Evolutionary conservation across 2,888 invertebrate species (phyloP), one percentile per base, ranked within the genome.

Genomic region (Drosophila mettleri): DNA sequence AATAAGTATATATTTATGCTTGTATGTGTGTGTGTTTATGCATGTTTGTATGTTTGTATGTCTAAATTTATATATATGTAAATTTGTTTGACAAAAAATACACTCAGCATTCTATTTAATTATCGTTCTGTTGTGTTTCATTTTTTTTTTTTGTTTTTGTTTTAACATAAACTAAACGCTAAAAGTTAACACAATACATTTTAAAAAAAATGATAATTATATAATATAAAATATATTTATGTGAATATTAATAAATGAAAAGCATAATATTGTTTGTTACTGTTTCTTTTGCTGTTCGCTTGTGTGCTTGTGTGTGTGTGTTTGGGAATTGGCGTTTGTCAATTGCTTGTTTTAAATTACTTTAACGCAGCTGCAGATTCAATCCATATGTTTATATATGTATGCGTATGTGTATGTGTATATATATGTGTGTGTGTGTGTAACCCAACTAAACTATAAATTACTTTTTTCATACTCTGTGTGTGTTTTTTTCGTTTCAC

Each of bases 71-170:
- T 54, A 57, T 62, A 54, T 74, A 82, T 82, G 77, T 85, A 85
- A 74, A 78, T 84, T 84, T 84, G 83, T 84, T 84, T 79, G 80
- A 85, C 86, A 85, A 84, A 85, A 85, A 85, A 79, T 85, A 84
- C 83, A 85, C 77, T 78, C 73, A 60, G 71, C 74, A 71, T 71
- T 63, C 38, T 51, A 69, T 67, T 74, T 62, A 63, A 46, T 54
- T 52, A 48, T 67, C 45, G 46, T 48, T 51, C 63, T 60, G 46
- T 58, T 58, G 43, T 49, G 55, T 54, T 69, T 74, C 46, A 62
- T 31, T 52, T 38, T 20, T 33, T 20, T 45, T 45, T 18, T 8
- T 8, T 54, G 41, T n/a, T 29, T 60, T 31, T 31, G 27, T 55
- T 76, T 76, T 67, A 74, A 67, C 70, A 70, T 77, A 76, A 76